Conservation (phyloP, 2,797 vertebrate species). For the Danio kyathit region DNA sequence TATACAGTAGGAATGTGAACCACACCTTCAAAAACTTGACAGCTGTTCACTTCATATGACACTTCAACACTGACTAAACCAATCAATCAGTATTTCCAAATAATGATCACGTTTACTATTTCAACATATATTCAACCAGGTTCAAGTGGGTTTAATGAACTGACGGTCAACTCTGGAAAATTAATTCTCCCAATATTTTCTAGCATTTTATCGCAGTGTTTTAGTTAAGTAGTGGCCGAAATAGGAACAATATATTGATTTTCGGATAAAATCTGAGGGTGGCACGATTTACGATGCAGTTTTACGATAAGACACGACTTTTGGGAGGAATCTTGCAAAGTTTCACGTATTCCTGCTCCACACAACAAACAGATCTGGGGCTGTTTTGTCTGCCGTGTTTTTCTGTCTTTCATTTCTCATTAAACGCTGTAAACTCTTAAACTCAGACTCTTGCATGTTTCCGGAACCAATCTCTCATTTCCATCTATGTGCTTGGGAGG, state of each 20-base stretch:
- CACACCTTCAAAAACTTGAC: conserved; percentile 28
- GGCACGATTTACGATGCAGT: conserved; percentile 48
- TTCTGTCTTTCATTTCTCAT: conserved; percentile 36
- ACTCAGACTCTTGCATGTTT: conserved; percentile 54
- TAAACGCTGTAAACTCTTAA: conserved; percentile 48
- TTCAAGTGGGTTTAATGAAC: conserved; percentile 35
- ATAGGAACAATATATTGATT: conserved; percentile 49
- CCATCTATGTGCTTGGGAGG: conserved; percentile 40
- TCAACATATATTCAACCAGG: conserved; percentile 17
- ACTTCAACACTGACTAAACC: conserved; percentile 19
- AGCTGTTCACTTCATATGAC: neutral
- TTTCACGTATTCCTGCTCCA: conserved; percentile 52
- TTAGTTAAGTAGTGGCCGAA: conserved; percentile 24
- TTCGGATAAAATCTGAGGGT: conserved; percentile 30
- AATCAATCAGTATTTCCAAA: conserved; percentile 18
- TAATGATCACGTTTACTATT: neutral
- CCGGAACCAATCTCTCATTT: conserved; percentile 53
- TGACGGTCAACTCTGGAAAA: neutral
- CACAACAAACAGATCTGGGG: conserved; percentile 50
- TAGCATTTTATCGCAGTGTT: conserved; percentile 13
- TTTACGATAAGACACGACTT: conserved; percentile 33
- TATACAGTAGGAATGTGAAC: conserved; percentile 32
- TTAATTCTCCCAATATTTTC: conserved; percentile 8
- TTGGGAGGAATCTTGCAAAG: conserved; percentile 47
- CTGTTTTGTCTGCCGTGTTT: conserved; percentile 54